Evolutionary conservation across 2,888 invertebrate species (phyloP).

Genomic region (Drosophila monieri): DNA sequence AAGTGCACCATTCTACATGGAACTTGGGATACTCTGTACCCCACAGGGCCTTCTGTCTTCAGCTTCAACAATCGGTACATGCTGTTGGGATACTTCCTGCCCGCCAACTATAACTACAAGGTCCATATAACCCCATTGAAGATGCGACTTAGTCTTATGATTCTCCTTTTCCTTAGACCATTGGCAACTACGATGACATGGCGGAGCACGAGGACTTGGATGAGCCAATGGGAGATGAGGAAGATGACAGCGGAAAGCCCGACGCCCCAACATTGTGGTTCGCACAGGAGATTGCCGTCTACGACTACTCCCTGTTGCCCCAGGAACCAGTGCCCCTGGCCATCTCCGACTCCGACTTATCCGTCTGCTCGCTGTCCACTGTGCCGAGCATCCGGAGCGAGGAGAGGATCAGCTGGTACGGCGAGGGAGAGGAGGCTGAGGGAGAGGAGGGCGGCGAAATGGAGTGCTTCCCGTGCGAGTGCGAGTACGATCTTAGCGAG

Average conservation of each 20-base stretch:
- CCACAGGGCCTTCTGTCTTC: conserved; percentile 90
- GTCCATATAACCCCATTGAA: background rate
- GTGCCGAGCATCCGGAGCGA: conserved; percentile 54
- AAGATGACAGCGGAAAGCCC: conserved; percentile 19
- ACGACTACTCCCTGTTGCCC: conserved; percentile 88
- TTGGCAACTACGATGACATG: background rate
- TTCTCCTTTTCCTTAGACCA: background rate
- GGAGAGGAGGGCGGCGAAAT: conserved; percentile 64
- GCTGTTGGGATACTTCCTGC: conserved; percentile 89
- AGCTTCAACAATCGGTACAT: conserved; percentile 91
- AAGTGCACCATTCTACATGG: conserved; percentile 86
- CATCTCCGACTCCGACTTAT: conserved; percentile 86
- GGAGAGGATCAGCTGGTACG: conserved; percentile 55
- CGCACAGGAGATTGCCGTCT: conserved; percentile 88
- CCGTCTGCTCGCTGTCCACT: conserved; percentile 77
- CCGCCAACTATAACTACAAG: conserved; percentile 81
- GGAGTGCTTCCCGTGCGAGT: conserved; percentile 77
- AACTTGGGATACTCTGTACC: conserved; percentile 88
- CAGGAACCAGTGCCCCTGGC: conserved; percentile 88
- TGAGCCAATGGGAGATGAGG: conserved; percentile 63
- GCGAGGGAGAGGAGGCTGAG: conserved; percentile 74
- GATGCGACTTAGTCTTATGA: background rate
- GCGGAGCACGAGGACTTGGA: conserved; percentile 42
- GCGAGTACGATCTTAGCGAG: conserved; percentile 64
- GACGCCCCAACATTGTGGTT: conserved; percentile 87